Percentiles rank a stretch among this genome's conserved stretches.
These are phyloP conservation scores for Eudemis profundana DNA, from an alignment of 2,888 invertebrate genomes.

Conservation along the genomic window DNA sequence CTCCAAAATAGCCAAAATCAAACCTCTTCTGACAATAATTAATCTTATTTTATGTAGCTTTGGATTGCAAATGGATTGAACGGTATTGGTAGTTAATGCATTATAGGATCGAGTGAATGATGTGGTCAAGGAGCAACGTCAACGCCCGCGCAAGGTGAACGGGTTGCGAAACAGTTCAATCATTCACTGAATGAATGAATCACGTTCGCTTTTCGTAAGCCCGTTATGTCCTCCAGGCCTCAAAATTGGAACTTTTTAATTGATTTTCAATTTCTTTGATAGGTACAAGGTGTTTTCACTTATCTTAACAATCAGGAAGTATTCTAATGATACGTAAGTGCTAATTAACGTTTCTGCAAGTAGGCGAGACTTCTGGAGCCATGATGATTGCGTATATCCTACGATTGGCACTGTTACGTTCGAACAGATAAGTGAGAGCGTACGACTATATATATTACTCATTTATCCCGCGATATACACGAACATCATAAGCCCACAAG, in stretches of 20 bases:
- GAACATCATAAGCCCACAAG: no score
- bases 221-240: constrained; percentile 2
- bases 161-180: constrained; percentile 40
- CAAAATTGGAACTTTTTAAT: neutral
- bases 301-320: neutral
- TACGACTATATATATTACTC: no score
- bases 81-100: neutral
- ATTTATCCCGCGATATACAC: no score
- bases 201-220: constrained; percentile 23
- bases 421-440: no score
- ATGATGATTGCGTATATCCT: no score
- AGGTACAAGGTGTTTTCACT: no score
- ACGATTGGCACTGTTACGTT: no score
- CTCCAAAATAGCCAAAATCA: neutral
- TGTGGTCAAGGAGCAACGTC: constrained; percentile 34
- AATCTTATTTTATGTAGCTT: neutral
- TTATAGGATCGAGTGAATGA: constrained; percentile 4
- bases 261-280: neutral
- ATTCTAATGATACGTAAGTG: no score
- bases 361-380: no score
- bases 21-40: neutral
- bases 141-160: constrained; percentile 38
- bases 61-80: neutral
- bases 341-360: no score
- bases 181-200: constrained; percentile 35